These are phyloP conservation scores for Oryzias melastigma DNA, from an alignment of 2,113 vertebrate species.

Conservation along the genomic window DNA sequence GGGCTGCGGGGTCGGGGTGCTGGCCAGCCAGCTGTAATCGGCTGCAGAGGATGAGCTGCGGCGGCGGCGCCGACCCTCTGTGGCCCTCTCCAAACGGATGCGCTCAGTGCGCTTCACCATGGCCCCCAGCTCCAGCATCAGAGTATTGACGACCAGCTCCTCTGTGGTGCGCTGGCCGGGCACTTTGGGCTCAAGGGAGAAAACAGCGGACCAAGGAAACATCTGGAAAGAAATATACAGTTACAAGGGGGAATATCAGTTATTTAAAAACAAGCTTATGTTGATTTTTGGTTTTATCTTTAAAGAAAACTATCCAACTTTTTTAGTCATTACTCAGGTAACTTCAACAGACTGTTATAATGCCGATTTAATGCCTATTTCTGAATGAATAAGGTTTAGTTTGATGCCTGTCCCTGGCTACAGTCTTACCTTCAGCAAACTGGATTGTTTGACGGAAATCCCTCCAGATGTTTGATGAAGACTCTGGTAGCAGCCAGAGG, in stretches of 20 bases:
- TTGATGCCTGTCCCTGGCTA: background rate
- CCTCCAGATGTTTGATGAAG: conserved; percentile 10
- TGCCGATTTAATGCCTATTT: background rate
- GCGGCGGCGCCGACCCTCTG: conserved; percentile 60
- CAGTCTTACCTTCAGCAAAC: conserved; percentile 53
- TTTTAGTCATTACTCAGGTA: too few species aligned
- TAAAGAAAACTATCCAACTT: too few species aligned
- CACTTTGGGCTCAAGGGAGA: conserved; percentile 76
- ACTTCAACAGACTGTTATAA: too few species aligned
- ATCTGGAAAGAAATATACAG: conserved; percentile 56
- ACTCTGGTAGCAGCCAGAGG: conserved; percentile 19
- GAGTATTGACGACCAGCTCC: conserved; percentile 80
- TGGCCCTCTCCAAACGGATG: conserved; percentile 69
- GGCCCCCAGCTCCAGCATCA: conserved; percentile 81
- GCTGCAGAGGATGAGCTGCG: conserved; percentile 70
- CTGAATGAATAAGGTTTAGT: background rate
- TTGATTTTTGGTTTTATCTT: too few species aligned
- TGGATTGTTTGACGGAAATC: conserved; percentile 19
- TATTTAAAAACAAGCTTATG: too few species aligned
- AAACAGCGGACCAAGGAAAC: conserved; percentile 80
- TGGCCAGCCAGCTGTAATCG: conserved; percentile 82
- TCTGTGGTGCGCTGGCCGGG: conserved; percentile 70
- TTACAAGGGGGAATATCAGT: too few species aligned
- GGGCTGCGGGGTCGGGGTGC: conserved; percentile 54
- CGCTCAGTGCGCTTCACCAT: conserved; percentile 80